Percentiles rank a stretch among this genome's conserved stretches.
Evolutionary conservation across 2,113 vertebrate genomes (phyloP).

Genomic region (Cavia porcellus): DNA sequence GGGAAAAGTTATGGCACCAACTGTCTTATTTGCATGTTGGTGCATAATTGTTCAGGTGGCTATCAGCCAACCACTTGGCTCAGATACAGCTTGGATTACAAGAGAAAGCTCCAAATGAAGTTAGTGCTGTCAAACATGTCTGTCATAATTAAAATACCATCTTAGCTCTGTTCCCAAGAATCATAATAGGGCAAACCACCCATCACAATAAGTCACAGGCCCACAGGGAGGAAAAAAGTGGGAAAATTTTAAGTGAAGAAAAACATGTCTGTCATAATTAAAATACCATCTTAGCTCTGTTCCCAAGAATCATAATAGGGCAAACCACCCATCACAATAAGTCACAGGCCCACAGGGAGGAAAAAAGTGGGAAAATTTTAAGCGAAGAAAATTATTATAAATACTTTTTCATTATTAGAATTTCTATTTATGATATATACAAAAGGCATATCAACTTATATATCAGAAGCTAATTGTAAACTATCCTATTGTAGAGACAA

Average conservation of each 20-base stretch:
- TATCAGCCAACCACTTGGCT: background rate
- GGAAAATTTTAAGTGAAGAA: background rate
- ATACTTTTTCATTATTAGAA: slow-evolving; percentile 56
- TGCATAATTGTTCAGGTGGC: background rate
- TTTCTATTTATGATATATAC: slow-evolving; percentile 28
- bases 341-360: background rate
- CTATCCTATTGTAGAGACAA: background rate
- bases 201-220: background rate
- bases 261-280: background rate
- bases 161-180: background rate
- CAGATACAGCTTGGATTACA: background rate
- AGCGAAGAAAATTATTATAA: background rate
- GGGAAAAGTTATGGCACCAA: background rate
- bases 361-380: background rate
- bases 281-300: background rate
- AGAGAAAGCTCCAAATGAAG: background rate
- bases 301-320: background rate
- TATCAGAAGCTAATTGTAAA: background rate
- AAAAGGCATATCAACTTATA: background rate
- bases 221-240: background rate
- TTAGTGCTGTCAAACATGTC: background rate
- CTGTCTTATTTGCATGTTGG: background rate
- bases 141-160: background rate
- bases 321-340: background rate
- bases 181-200: background rate